These are phyloP conservation scores for Aporrectodea caliginosa DNA, from an alignment of 1,140 invertebrate genomes.

Conservation along the genomic window DNA sequence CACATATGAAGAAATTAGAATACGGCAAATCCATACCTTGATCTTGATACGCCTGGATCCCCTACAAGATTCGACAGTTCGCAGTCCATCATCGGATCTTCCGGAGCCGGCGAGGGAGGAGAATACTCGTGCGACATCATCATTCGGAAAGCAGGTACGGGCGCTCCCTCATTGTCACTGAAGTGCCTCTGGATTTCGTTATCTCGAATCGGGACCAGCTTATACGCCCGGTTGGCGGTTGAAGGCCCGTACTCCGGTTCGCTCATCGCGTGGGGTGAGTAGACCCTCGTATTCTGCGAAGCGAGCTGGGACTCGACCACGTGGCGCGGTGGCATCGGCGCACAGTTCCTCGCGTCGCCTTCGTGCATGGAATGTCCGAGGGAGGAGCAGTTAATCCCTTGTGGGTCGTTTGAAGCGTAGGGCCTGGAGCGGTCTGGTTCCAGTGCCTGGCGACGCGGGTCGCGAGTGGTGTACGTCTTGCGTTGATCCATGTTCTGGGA, in stretches of 20 bases:
- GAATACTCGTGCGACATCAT: constrained; percentile 29
- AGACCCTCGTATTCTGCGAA: constrained; percentile 5
- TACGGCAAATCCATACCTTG: no score
- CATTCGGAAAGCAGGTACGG: constrained; percentile 32
- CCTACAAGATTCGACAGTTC: background rate
- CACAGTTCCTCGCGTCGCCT: background rate
- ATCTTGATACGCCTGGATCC: background rate
- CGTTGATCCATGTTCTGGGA: no score
- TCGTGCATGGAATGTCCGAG: background rate
- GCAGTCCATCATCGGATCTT: constrained; percentile 40
- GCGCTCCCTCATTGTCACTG: constrained; percentile 33
- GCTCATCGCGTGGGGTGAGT: constrained; percentile 36
- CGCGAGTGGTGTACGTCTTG: background rate
- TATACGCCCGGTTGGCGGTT: constrained; percentile 29
- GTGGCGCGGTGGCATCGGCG: background rate
- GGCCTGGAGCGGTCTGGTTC: background rate
- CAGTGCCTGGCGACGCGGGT: background rate
- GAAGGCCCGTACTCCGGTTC: constrained; percentile 39
- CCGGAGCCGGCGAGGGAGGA: constrained; percentile 35
- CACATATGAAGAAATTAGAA: no score
- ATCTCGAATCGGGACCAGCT: constrained; percentile 30
- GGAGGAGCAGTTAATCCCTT: background rate
- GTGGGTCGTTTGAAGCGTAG: background rate
- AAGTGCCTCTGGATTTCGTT: constrained; percentile 17
- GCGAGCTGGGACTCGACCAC: background rate